Conservation (phyloP, 2,797 vertebrate species). For the Sylvilagus floridanus region DNA sequence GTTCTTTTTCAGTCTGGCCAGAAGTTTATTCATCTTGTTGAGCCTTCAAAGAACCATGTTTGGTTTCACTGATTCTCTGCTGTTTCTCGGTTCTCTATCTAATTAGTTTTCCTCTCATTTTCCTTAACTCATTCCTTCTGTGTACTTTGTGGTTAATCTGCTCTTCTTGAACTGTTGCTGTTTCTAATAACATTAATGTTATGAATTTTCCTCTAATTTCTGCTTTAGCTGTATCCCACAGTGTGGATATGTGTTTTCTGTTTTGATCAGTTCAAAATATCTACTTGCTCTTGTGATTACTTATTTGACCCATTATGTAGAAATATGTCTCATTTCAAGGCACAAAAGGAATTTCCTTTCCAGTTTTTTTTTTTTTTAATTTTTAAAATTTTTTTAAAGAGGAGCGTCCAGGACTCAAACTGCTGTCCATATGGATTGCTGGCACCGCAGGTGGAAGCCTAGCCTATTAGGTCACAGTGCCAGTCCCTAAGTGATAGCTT, state of each 20-base stretch:
- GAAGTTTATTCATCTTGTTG: background rate
- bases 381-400: too few species aligned
- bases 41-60: conserved; percentile 5
- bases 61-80: background rate
- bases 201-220: background rate
- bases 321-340: conserved; percentile 29
- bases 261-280: conserved; percentile 4
- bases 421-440: too few species aligned
- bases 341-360: background rate
- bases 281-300: background rate
- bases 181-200: background rate
- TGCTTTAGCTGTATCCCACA: background rate
- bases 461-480: too few species aligned
- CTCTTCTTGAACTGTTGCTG: background rate
- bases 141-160: background rate
- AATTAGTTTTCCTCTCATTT: background rate
- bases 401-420: too few species aligned
- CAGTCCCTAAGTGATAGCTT: too few species aligned
- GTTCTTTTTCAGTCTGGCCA: background rate
- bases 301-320: conserved; percentile 24
- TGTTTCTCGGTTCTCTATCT: background rate
- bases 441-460: too few species aligned
- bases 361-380: too few species aligned
- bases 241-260: conserved; percentile 14
- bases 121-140: background rate